Base-by-base conservation (phyloP, 2,888 invertebrate species). In the Tortrix viridana region DNA sequence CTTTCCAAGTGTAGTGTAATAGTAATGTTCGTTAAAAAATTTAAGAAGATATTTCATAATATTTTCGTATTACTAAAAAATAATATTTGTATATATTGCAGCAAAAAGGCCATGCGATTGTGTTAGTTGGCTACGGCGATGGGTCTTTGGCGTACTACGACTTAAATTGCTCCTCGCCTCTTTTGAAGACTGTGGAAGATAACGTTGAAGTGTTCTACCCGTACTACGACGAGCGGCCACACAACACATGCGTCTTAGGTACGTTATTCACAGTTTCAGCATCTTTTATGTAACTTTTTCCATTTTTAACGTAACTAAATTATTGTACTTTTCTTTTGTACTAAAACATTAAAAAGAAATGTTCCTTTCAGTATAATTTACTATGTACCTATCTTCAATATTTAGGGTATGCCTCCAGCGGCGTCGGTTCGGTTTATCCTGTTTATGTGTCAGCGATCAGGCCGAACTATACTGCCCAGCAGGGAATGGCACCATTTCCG, bases 101-200 rank as follows among this genome's bases (percentile, higher is more conserved):
- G 94, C 87, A 90, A 80, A 83, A 84, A 69, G 92, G 89, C 0
- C 94, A 94, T 71, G 83, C 84, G 7, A 82, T 88, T 37, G 81
- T 96, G 49, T 92, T 93, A n/a, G 95, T 94, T 1, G 95, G 95
- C 2, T 96, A 95, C 74, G 89, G 94, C 0, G 94, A 95, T 76
- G 96, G 96, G 0, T 88, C 94, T 32, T 92, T 94, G 2, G 95
- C 94, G 3, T 78, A 94, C n/a, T 96, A 93, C 88, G 92, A 96
- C 77, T 72, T 96, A 18, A 80, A 76, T 0, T 85, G 84, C 1
- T 81, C 88, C 16, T 94, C 95, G 0, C 88, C 92, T 1, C 72
- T 95, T 9, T 74, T 95, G 48, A 82, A 74, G 50, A 80, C 74
- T 4, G 79, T 77, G 49, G 80, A 87, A 63, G 79, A 85, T 32